A percentile compares a stretch with the other conserved stretches of the same genome.
Conservation (phyloP, 2,888 invertebrate genomes). For the Cataglyphis cursor region DNA sequence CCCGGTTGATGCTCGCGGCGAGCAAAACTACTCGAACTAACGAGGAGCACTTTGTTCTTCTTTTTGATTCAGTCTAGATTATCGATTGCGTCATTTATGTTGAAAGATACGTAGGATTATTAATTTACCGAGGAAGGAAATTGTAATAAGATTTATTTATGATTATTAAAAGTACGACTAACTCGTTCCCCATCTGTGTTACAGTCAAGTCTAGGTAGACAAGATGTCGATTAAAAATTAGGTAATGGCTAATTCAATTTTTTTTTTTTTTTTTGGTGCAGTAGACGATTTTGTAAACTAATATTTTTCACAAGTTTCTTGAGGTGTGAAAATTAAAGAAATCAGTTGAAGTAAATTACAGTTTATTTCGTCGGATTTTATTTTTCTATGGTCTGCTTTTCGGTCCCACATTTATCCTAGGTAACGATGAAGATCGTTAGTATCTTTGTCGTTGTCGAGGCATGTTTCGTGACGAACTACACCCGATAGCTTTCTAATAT, state of each 20-base stretch:
- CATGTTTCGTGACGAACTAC: neutral
- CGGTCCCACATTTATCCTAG: conserved; percentile 58
- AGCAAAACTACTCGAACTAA: conserved; percentile 36
- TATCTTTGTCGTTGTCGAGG: conserved; percentile 32
- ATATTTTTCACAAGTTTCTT: neutral
- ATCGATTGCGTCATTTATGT: conserved; percentile 26
- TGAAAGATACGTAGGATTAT: neutral
- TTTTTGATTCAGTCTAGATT: conserved; percentile 15
- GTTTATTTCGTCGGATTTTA: neutral
- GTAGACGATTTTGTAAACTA: neutral
- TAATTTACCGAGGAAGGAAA: neutral
- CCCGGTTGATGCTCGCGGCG: conserved; percentile 57
- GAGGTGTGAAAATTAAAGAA: neutral
- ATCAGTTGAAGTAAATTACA: conserved; percentile 6
- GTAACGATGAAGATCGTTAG: conserved; percentile 37
- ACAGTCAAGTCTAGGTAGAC: neutral
- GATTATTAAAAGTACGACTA: conserved; percentile 19
- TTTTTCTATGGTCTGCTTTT: conserved; percentile 69
- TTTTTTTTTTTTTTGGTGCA: neutral
- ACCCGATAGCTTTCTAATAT: conserved; percentile 12
- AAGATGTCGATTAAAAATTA: neutral
- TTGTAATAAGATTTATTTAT: conserved; percentile 11
- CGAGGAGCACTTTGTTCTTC: neutral
- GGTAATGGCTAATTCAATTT: neutral
- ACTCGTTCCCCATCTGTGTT: conserved; percentile 1